Base-by-base conservation (phyloP, 2,888 invertebrate genomes). In the Agrochola lota region DNA sequence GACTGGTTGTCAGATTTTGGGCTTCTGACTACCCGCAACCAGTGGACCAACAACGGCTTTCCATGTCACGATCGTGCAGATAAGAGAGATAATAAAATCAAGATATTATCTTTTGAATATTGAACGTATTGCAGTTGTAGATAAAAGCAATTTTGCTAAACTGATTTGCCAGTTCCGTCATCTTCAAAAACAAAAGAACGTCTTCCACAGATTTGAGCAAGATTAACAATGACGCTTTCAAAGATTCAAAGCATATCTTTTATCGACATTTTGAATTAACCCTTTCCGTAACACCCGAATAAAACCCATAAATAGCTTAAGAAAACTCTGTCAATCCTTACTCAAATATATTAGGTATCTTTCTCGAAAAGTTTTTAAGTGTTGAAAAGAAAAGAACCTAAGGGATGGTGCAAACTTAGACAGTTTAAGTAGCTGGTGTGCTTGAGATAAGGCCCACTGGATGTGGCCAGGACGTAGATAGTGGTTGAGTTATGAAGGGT, bases 321-420 rank as follows among this genome's bases (percentile, higher is more conserved):
- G 63, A 76, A 72, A 81, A 69, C 66, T 60, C 57, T 79, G 76
- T 79, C 87, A 79, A 75, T 78, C 87, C 78, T 85, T 77, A 75
- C 82, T 87, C 78, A 85, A 76, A 84, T 75, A 68, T 75, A 76
- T 73, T 72, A 64, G 71, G 64, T 73, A 74, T 57, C 35, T 64
- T 26, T 71, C 55, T 57, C 52, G 49, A 49, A 75, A 88, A 88
- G 64, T 82, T 91, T 89, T 83, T 83, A 85, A 91, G 89, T 84
- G 86, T 83, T 80, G 83, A 85, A 91, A 90, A 89, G 87, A 91
- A 88, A 82, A 81, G 72, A 84, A 85, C 70, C 63, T 76, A 86
- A 90, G 85, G 80, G 90, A 88, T 87, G 89, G 85, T 83, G 70
- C 77, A 77, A 90, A 92, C 87, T 92, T 91, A 86, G 91, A 91